Conservation (phyloP, 2,113 vertebrate genomes). For the Lepus americanus region DNA sequence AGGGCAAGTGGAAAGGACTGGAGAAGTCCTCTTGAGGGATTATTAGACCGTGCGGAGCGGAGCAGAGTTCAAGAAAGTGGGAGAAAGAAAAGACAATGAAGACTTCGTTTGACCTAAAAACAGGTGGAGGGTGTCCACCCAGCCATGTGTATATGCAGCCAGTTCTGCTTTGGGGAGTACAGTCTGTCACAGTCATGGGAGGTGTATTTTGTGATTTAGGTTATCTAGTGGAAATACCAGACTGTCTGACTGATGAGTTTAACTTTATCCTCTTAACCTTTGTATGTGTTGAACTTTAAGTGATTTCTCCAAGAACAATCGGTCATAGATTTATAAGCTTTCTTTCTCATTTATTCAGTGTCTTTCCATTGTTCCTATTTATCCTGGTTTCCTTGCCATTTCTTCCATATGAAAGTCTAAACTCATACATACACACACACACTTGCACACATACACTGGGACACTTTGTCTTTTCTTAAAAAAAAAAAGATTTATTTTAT, state of each 20-base stretch:
- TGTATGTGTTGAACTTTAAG: neutral
- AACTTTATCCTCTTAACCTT: neutral
- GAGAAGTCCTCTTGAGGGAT: rapidly evolving
- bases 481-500: no score
- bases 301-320: neutral
- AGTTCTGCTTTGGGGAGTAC: neutral
- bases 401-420: neutral
- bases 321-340: neutral
- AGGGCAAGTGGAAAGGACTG: rapidly evolving
- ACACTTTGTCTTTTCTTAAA: no score
- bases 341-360: neutral
- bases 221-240: neutral
- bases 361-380: neutral
- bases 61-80: neutral
- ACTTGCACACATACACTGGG: no score
- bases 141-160: neutral
- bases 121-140: rapidly evolving
- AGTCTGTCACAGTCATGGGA: neutral
- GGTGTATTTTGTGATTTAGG: neutral
- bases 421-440: rapidly evolving
- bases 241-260: neutral
- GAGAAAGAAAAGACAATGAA: neutral
- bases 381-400: neutral
- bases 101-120: neutral
- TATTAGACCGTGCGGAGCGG: rapidly evolving